Evolutionary conservation across 1,140 invertebrate species (phyloP).

Genomic region (Mercenaria mercenaria): DNA sequence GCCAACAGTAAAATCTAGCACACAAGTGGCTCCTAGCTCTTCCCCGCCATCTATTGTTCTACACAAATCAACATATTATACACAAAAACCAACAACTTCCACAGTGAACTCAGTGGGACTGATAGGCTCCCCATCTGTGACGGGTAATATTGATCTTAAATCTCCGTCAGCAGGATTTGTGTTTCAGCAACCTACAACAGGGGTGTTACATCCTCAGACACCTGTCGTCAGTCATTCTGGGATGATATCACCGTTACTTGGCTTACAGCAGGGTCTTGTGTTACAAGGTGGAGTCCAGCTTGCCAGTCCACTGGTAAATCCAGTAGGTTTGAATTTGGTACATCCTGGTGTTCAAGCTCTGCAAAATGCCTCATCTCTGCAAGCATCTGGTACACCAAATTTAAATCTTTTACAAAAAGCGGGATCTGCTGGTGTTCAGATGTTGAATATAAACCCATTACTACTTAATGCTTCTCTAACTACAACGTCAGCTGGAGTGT

Average conservation of each 20-base stretch:
- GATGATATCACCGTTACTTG: constrained; percentile 32
- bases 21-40: neutral
- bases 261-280: constrained; percentile 31
- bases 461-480: constrained; percentile 12
- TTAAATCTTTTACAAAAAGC: constrained; percentile 21
- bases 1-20: neutral
- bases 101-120: neutral
- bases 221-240: constrained; percentile 3
- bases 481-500: neutral
- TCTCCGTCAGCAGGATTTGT: neutral
- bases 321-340: constrained; percentile 38
- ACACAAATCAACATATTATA: constrained; percentile 33
- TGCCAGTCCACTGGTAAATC: constrained; percentile 39
- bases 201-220: constrained; percentile 1
- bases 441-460: constrained; percentile 40
- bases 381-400: neutral
- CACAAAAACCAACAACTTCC: neutral
- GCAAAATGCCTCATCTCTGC: neutral
- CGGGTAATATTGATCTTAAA: neutral
- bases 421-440: neutral
- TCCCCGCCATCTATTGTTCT: constrained; percentile 27
- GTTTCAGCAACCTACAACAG: neutral
- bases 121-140: neutral
- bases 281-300: constrained; percentile 42
- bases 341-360: constrained; percentile 24